phyloP scores from a whole-genome alignment of 2,797 vertebrate species.

The Miichthys miiuy region DNA sequence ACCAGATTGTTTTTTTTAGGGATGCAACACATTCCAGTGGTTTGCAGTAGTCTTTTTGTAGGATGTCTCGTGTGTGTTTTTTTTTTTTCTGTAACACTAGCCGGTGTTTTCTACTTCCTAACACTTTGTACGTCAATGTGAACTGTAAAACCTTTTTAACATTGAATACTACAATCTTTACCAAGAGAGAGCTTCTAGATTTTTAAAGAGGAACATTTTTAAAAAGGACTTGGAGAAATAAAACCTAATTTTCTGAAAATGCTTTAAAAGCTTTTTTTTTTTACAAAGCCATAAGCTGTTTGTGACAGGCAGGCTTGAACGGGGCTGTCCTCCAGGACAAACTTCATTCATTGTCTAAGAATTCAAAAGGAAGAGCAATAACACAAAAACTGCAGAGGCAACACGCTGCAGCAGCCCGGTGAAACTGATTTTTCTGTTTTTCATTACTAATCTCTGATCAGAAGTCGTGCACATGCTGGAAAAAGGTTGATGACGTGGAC shows the following conservation, averaged over 20 bases:
- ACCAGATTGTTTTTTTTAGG: conserved; percentile 27
- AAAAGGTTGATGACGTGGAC: conserved; percentile 4
- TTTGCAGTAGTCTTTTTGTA: conserved; percentile 54
- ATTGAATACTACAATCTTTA: conserved; percentile 65
- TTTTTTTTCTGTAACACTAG: conserved; percentile 59
- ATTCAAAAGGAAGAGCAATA: conserved; percentile 59
- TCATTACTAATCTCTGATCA: conserved; percentile 40
- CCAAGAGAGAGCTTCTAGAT: conserved; percentile 71
- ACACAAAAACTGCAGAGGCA: not conserved
- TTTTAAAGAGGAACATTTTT: conserved; percentile 71
- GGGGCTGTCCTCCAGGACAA: conserved; percentile 49
- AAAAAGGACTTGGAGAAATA: conserved; percentile 49
- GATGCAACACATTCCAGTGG: conserved; percentile 34
- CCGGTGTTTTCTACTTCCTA: conserved; percentile 69
- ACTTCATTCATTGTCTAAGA: conserved; percentile 20
- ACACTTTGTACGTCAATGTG: conserved; percentile 77
- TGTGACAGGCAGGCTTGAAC: conserved; percentile 41
- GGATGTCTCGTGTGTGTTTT: conserved; percentile 13
- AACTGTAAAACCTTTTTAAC: conserved; percentile 74
- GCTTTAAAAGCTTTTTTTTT: conserved; percentile 57
- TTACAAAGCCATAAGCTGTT: conserved; percentile 76
- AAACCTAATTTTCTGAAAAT: conserved; percentile 52
- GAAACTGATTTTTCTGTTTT: conserved; percentile 14
- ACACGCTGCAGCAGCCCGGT: conserved; percentile 22
- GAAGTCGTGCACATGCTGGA: conserved; percentile 30